Evolutionary conservation across 2,113 vertebrate species (phyloP).

Genomic region (Melozone crissalis): DNA sequence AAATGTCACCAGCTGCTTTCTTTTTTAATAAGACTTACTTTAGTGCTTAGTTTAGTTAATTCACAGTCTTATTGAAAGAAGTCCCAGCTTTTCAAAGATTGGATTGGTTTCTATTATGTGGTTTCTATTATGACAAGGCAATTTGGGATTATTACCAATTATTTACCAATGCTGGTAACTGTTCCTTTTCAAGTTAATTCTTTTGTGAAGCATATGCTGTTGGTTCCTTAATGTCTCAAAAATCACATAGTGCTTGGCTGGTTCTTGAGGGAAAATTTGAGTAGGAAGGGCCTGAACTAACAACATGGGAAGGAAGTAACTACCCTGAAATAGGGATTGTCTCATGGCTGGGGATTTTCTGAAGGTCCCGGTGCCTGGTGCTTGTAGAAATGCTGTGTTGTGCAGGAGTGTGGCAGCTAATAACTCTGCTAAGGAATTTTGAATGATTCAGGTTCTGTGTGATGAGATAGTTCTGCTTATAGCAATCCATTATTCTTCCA

Average conservation of each 20-base stretch:
- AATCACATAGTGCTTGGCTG: neutral
- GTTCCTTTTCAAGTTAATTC: neutral
- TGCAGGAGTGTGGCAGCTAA: neutral
- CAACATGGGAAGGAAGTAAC: neutral
- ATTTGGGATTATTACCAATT: neutral
- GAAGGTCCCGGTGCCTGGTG: neutral
- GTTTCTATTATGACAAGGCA: neutral
- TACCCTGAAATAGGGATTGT: neutral
- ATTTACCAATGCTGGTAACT: neutral
- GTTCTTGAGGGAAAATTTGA: neutral
- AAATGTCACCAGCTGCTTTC: neutral
- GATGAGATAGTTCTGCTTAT: neutral
- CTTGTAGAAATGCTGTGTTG: neutral
- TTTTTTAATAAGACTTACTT: neutral
- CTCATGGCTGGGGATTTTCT: neutral
- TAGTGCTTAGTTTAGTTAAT: neutral
- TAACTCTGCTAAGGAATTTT: neutral
- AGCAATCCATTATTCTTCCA: neutral
- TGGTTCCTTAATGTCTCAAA: neutral
- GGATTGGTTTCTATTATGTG: neutral
- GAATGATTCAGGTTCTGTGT: neutral
- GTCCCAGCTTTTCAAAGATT: neutral
- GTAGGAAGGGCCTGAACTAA: neutral
- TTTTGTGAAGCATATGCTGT: neutral
- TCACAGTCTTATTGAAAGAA: neutral